A percentile compares a stretch with the other conserved stretches of the same genome.
Evolutionary conservation across 2,113 vertebrate genomes (phyloP).

Genomic region (Dryoscopus gambensis): DNA sequence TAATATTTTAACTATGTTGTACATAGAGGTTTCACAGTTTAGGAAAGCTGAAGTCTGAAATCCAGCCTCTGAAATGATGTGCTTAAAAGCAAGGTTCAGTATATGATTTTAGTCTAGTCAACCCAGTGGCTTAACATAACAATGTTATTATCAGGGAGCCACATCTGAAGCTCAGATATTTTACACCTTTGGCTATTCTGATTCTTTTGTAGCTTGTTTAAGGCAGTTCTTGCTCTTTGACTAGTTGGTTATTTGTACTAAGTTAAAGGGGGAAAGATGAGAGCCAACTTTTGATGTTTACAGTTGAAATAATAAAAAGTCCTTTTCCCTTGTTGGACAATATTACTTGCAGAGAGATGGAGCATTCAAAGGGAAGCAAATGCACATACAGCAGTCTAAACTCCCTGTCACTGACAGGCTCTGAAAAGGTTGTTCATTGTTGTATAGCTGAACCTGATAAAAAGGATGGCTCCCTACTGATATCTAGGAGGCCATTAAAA

Average conservation of each 20-base stretch:
- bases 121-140: slow-evolving; percentile 17
- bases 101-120: slow-evolving; percentile 12
- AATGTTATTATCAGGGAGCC: background rate
- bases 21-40: background rate
- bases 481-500: slow-evolving; percentile 67
- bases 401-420: slow-evolving; percentile 33
- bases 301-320: slow-evolving; percentile 38
- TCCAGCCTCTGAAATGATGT: background rate
- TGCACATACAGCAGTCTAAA: slow-evolving; percentile 36
- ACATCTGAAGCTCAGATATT: slow-evolving; percentile 8
- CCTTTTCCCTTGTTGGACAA: background rate
- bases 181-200: background rate
- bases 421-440: slow-evolving; percentile 47
- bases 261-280: slow-evolving; percentile 40
- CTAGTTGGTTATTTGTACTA: slow-evolving; percentile 47
- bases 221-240: slow-evolving; percentile 47
- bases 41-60: background rate
- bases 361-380: slow-evolving; percentile 24
- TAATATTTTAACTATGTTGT: background rate
- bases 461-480: slow-evolving; percentile 47
- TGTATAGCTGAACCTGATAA: slow-evolving; percentile 61
- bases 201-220: background rate
- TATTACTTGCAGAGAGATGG: slow-evolving; percentile 32
- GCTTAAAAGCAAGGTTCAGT: background rate
- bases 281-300: slow-evolving; percentile 41